Evolutionary conservation across 2,113 vertebrate species (phyloP).

Genomic region (Varanus komodoensis): DNA sequence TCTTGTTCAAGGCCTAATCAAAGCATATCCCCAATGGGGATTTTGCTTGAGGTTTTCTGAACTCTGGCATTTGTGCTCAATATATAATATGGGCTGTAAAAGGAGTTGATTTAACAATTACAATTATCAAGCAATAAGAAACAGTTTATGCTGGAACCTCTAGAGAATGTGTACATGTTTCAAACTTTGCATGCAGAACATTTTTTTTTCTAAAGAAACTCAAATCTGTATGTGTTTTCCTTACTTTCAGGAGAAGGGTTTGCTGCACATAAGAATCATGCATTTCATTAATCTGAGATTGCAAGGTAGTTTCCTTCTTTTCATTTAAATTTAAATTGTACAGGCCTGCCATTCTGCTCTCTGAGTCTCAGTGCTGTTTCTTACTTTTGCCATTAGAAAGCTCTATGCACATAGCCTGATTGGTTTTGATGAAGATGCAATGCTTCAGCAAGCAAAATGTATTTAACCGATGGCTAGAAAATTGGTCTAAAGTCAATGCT

Average conservation of each 20-base stretch:
- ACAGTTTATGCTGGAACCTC: neutral
- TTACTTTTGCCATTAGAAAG: neutral
- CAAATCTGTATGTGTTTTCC: rapidly evolving
- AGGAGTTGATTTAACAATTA: neutral
- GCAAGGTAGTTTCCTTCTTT: neutral
- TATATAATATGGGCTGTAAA: neutral
- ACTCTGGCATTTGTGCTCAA: slow-evolving; percentile 20
- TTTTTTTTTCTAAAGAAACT: neutral
- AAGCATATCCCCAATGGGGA: slow-evolving; percentile 23
- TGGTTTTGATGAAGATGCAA: neutral
- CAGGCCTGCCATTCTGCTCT: neutral
- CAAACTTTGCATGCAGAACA: neutral
- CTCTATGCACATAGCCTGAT: neutral
- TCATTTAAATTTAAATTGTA: neutral
- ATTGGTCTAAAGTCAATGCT: neutral
- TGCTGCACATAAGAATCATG: neutral
- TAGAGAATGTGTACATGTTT: neutral
- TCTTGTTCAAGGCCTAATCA: slow-evolving; percentile 33
- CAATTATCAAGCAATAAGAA: neutral
- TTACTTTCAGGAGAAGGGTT: neutral
- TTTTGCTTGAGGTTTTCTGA: slow-evolving; percentile 35
- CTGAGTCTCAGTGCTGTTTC: neutral
- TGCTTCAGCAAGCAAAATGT: neutral
- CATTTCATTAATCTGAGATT: slow-evolving; percentile 10
- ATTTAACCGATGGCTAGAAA: neutral